These are phyloP conservation scores for Triops longicaudatus DNA, from an alignment of 1,140 invertebrate genomes.

Conservation along the genomic window DNA sequence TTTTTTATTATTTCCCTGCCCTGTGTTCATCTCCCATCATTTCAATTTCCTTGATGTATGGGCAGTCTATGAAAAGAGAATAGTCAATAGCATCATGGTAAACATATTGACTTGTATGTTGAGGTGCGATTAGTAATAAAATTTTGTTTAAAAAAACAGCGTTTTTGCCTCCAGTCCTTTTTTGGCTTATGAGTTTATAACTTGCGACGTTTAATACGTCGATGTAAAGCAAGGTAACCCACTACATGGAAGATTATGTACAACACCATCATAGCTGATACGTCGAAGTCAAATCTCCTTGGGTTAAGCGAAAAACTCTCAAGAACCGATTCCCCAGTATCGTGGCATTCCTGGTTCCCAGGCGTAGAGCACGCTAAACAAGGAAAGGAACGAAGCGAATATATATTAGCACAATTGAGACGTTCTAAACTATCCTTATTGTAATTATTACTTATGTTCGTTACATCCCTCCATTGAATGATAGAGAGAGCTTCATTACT, in stretches of 20 bases:
- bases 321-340: slow-evolving; percentile 58
- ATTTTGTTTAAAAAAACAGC: background rate
- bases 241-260: slow-evolving; percentile 60
- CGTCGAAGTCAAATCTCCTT: slow-evolving; percentile 53
- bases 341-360: slow-evolving; percentile 52
- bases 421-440: too few relatives aligned
- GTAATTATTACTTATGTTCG: slow-evolving; percentile 65
- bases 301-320: slow-evolving; percentile 59
- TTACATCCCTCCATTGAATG: slow-evolving; percentile 63
- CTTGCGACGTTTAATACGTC: slow-evolving; percentile 9
- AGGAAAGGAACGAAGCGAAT: slow-evolving; percentile 46
- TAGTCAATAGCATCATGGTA: slow-evolving; percentile 9
- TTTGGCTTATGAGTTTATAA: background rate
- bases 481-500: slow-evolving; percentile 79
- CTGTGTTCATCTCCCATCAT: background rate
- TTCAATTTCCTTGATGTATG: background rate
- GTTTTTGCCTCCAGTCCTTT: background rate
- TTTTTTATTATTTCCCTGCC: slow-evolving; percentile 18
- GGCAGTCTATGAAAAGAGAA: slow-evolving; percentile 7
- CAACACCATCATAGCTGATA: slow-evolving; percentile 53
- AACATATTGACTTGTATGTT: slow-evolving; percentile 23
- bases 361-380: slow-evolving; percentile 48
- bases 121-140: slow-evolving; percentile 17
- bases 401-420: background rate
- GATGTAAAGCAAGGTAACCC: slow-evolving; percentile 52